Conservation (phyloP, 1,140 invertebrate genomes). For the Chelonus insularis region DNA sequence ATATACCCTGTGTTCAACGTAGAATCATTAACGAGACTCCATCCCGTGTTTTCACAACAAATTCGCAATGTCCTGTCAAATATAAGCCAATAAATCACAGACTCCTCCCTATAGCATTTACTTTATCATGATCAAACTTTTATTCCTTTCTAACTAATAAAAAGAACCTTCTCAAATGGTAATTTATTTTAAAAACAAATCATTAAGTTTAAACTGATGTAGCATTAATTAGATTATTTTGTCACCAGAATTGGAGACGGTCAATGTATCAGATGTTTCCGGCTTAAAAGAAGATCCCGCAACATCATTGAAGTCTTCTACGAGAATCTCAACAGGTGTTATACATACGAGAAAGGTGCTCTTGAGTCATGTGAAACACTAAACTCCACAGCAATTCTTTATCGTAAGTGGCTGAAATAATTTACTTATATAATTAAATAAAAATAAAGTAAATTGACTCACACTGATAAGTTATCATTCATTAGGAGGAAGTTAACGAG, state of each 20-base stretch:
- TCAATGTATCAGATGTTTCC: conserved; percentile 68
- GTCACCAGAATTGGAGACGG: conserved; percentile 59
- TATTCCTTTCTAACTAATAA: not conserved
- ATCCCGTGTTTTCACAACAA: not conserved
- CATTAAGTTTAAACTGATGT: conserved; percentile 1
- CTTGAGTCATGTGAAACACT: conserved; percentile 63
- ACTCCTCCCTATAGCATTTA: not conserved
- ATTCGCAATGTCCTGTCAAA: not conserved
- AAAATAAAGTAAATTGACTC: not conserved
- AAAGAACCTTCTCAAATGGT: too few relatives aligned
- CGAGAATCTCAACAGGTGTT: conserved; percentile 67
- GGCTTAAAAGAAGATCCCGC: conserved; percentile 63
- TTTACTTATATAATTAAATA: too few relatives aligned
- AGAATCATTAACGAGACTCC: conserved; percentile 37
- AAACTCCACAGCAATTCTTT: conserved; percentile 51
- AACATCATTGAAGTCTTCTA: conserved; percentile 70
- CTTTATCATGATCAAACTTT: not conserved
- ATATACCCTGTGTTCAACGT: conserved; percentile 37
- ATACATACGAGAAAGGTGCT: conserved; percentile 65
- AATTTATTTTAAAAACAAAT: too few relatives aligned
- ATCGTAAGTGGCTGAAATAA: too few relatives aligned
- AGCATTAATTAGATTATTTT: conserved; percentile 1
- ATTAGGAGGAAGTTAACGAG: too few relatives aligned
- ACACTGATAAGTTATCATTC: too few relatives aligned
- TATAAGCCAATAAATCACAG: not conserved